A percentile compares a stretch with the other conserved stretches of the same genome.
These are phyloP conservation scores for Xiphydria camelus DNA, from an alignment of 2,888 invertebrate genomes.

Conservation along the genomic window DNA sequence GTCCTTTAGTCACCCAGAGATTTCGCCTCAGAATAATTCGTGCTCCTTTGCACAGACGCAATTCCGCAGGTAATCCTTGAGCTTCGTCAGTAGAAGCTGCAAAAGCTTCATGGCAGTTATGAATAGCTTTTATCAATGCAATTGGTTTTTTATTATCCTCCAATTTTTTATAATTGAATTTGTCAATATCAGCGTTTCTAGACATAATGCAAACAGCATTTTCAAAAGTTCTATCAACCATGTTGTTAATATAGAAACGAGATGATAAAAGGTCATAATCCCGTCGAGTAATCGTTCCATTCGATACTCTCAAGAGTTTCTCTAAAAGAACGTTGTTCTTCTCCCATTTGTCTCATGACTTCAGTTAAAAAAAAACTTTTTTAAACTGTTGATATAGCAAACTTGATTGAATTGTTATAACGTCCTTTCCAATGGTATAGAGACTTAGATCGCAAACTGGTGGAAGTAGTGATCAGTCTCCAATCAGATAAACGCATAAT, in stretches of 20 bases:
- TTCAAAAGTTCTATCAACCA: conserved; percentile 5
- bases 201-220: conserved; percentile 2
- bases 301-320: conserved; percentile 6
- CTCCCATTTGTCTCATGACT: conserved; percentile 5
- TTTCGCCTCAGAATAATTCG: conserved; percentile 7
- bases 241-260: conserved; percentile 4
- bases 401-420: conserved; percentile 12
- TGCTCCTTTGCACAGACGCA: conserved; percentile 5
- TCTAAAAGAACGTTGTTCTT: conserved; percentile 6
- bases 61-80: conserved; percentile 10
- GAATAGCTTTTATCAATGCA: conserved; percentile 5
- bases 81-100: conserved; percentile 6
- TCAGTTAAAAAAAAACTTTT: conserved; percentile 5
- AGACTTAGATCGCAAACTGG: conserved; percentile 9
- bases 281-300: conserved; percentile 5
- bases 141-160: conserved; percentile 6
- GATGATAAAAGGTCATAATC: conserved; percentile 6
- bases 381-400: conserved; percentile 5
- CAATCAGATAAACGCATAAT: conserved; percentile 12
- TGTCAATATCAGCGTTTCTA: conserved; percentile 2
- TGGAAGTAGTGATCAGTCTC: conserved; percentile 11
- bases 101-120: conserved; percentile 3
- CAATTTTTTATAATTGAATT: conserved; percentile 5
- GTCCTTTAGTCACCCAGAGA: conserved; percentile 7
- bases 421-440: conserved; percentile 10